Evolutionary conservation across 2,113 vertebrate species (phyloP), one percentile per base, ranked within the genome.

Genomic region (Clarias macrocephalus): DNA sequence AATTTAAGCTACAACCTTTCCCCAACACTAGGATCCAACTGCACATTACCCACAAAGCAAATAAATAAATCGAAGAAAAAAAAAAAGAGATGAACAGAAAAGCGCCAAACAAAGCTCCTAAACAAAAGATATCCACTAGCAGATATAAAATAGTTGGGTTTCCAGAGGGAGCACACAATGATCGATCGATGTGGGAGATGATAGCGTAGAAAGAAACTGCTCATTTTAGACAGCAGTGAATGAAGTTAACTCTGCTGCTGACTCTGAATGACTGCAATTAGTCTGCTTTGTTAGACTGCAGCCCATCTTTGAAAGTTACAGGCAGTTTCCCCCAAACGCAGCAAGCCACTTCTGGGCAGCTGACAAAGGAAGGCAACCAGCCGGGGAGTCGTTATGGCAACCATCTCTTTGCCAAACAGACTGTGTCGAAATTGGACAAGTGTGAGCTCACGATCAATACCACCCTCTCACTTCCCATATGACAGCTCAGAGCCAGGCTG

Each of bases 301-400:
- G 30, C 15, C 82, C 23, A 72, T 80, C 76, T 75, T 82, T 81
- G 86, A 77, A 90, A 93, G 90, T 86, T 83, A 85, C 82, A 90
- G 86, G 77, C 91, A 89, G 85, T 89, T 91, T 94, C 90, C 91
- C 57, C 89, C 77, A 92, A 89, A 92, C 90, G 89, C 92, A 93
- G 90, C 91, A 81, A 88, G 90, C 91, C 84, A 86, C 90, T 91
- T 90, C 75, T 90, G 89, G 89, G 91, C 91, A 90, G 91, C 92
- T 91, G 93, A 95, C 92, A 93, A 93, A 94, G 91, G 92, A 93
- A 92, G 93, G 89, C 92, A 89, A 93, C 92, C 92, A 75, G 72
- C 84, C 21, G 92, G 57, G 92, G 91, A 94, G 93, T 95, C 88
- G 92, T 95, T 94, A 95, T 93, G 92, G 94, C 91, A 95, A 94